Evolutionary conservation across 1,140 invertebrate species (phyloP).

Genomic region (Littorina saxatilis): DNA sequence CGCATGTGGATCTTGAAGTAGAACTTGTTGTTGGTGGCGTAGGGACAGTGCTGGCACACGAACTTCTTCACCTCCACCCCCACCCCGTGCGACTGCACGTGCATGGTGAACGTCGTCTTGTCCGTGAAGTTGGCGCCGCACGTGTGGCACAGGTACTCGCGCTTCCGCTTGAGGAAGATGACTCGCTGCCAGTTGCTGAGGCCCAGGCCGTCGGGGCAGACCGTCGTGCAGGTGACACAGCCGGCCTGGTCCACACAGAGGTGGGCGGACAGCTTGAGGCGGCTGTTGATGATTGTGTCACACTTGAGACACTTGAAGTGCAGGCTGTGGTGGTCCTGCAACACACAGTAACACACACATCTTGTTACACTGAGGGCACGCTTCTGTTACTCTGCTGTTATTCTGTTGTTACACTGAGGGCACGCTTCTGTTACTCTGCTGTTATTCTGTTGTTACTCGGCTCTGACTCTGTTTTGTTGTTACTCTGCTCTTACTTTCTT

Average conservation of each 20-base stretch:
- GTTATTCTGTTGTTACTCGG: no score
- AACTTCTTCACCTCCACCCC: not conserved
- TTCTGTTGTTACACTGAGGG: no score
- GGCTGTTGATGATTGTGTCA: not conserved
- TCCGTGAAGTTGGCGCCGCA: constrained; percentile 5
- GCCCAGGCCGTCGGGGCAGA: constrained; percentile 11
- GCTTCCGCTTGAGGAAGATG: not conserved
- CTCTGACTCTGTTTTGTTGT: no score
- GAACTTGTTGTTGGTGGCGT: not conserved
- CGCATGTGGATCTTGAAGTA: constrained; percentile 2
- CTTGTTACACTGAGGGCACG: no score
- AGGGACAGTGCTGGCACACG: constrained; percentile 1
- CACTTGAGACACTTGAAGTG: not conserved
- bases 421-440: no score
- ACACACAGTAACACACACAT: not conserved
- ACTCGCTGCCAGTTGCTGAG: not conserved
- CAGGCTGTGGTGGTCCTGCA: not conserved
- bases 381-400: no score
- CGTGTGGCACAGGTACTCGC: not conserved
- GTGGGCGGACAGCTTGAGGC: not conserved
- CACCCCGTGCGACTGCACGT: not conserved
- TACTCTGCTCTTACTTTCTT: no score
- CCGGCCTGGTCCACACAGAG: not conserved
- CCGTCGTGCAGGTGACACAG: constrained; percentile 7
- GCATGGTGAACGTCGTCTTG: not conserved